These are phyloP conservation scores for Calameuta idolon DNA, from an alignment of 2,888 invertebrate species.

Conservation along the genomic window DNA sequence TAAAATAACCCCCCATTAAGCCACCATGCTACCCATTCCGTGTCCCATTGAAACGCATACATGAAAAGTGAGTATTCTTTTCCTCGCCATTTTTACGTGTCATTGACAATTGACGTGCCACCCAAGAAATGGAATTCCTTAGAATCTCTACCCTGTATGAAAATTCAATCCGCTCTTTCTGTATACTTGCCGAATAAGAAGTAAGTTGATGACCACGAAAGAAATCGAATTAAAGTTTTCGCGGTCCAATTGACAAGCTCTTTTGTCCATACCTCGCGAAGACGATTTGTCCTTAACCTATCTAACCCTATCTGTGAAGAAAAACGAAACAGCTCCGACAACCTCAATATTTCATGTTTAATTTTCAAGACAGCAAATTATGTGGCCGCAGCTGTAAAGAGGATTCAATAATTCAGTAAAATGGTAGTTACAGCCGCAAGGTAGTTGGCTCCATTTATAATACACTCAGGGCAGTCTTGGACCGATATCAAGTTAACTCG, in stretches of 20 bases:
- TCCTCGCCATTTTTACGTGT: not conserved
- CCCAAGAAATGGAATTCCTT: not conserved
- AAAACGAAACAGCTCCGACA: not conserved
- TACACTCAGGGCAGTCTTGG: not conserved
- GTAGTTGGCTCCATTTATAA: slow-evolving; percentile 11
- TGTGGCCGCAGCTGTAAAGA: not conserved
- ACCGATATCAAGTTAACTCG: slow-evolving; percentile 10
- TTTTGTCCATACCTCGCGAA: not conserved
- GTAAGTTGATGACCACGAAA: not conserved
- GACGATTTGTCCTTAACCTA: not conserved
- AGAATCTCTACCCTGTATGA: not conserved
- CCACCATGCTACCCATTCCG: not conserved
- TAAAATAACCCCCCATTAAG: not conserved
- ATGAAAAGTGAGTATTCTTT: not conserved
- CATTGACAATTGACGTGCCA: not conserved
- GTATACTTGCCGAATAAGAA: not conserved
- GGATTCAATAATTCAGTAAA: slow-evolving; percentile 7
- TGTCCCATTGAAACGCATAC: not conserved
- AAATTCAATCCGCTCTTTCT: not conserved
- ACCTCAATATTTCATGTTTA: not conserved
- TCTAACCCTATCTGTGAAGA: not conserved
- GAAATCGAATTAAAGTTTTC: not conserved
- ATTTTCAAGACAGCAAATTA: not conserved
- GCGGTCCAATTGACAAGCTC: not conserved
- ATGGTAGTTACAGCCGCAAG: slow-evolving; percentile 4